Base-by-base conservation (phyloP, 1,140 invertebrate species). In the Lordiphosa clarofinis region DNA sequence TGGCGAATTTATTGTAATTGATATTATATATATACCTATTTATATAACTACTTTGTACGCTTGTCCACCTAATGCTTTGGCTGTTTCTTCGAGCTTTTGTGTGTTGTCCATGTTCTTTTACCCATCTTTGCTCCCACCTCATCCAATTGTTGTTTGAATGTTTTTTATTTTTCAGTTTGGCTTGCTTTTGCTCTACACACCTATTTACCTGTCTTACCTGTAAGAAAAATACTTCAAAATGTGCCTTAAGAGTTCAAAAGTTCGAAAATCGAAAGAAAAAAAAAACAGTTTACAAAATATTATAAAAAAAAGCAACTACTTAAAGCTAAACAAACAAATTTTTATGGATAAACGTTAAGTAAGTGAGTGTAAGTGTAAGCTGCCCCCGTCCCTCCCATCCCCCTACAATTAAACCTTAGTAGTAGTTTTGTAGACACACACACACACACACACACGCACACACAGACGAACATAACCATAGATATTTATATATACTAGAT, bases 161-260 rank as follows among this genome's bases (percentile, higher is more conserved):
- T n/a, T n/a, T n/a, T n/a, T n/a, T n/a, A n/a, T n/a, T n/a, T n/a
- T n/a, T n/a, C n/a, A n/a, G n/a, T n/a, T n/a, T n/a, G n/a, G n/a
- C n/a, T n/a, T n/a, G 63, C 64, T 67, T 56, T 79, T 37, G 39
- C 56, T 48, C 40, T 44, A 60, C 49, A n/a, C 35, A 38, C 48
- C 33, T n/a, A 3, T 11, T 9, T 13, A 48, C 52, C 21, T n/a
- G n/a, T n/a, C 44, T 55, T 24, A 37, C 62, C 46, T 59, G 44
- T 78, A 69, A 78, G 64, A 55, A 39, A 67, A 55, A 67, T 59
- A 63, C 67, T 81, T 75, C 71, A 28, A 81, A 71, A 81, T 82
- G 76, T 82, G 76, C 76, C 76, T 82, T 82, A 82, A 82, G 60
- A 82, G 78, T 82, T 76, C 50, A 74, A 63, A 79, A 57, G 52